These are phyloP conservation scores for Apis dorsata DNA, from an alignment of 1,140 invertebrate species.

Conservation along the genomic window DNA sequence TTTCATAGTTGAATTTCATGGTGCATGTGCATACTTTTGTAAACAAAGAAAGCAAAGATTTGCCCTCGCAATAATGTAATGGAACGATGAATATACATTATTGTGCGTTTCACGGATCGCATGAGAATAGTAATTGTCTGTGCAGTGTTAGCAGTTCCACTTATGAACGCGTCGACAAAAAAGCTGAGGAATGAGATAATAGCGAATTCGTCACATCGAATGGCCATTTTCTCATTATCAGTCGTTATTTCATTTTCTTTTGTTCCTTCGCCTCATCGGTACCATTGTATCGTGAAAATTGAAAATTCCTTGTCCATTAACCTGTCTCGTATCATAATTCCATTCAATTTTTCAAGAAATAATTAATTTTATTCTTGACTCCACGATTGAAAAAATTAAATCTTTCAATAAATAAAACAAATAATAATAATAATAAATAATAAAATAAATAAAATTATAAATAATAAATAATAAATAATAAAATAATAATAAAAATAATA, in stretches of 20 bases:
- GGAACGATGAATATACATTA: background rate
- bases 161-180: background rate
- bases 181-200: slow-evolving; percentile 23
- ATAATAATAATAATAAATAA: too few relatives aligned
- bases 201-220: slow-evolving; percentile 3
- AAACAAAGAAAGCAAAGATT: background rate
- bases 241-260: slow-evolving; percentile 13
- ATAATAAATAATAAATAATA: too few relatives aligned
- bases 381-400: too few relatives aligned
- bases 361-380: too few relatives aligned
- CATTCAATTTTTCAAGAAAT: too few relatives aligned
- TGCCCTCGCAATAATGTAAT: background rate
- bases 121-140: slow-evolving; percentile 12
- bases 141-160: background rate
- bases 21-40: too few relatives aligned
- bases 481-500: too few relatives aligned
- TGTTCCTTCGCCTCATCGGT: too few relatives aligned
- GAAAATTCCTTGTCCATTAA: too few relatives aligned
- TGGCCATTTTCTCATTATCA: slow-evolving; percentile 29
- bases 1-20: background rate
- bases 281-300: background rate
- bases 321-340: too few relatives aligned
- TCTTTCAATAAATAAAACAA: too few relatives aligned
- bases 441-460: too few relatives aligned
- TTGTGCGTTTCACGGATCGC: background rate